Conservation (phyloP, 2,797 vertebrate species). For the Menidia menidia region DNA sequence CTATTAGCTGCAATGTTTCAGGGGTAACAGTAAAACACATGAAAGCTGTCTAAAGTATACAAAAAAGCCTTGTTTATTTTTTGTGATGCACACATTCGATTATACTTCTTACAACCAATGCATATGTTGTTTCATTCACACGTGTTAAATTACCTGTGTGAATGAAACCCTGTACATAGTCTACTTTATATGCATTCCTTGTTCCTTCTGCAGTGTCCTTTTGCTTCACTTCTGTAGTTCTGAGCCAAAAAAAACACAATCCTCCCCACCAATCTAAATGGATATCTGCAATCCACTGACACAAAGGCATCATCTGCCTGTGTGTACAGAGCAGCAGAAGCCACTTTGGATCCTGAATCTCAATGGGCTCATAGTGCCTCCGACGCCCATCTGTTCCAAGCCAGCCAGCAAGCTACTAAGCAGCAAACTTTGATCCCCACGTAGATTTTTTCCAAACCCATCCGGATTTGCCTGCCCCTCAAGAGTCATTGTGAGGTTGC, state of each 20-base stretch:
- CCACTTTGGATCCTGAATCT: constrained; percentile 86
- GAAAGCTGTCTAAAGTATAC: constrained; percentile 56
- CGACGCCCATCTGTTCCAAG: constrained; percentile 87
- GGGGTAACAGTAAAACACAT: constrained; percentile 58
- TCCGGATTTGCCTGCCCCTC: constrained; percentile 83
- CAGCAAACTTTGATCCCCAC: constrained; percentile 85
- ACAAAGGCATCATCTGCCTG: constrained; percentile 82
- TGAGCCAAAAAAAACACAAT: constrained; percentile 67
- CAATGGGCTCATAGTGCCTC: constrained; percentile 83
- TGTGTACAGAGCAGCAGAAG: constrained; percentile 83
- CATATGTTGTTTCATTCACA: constrained; percentile 46
- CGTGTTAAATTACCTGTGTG: constrained; percentile 67
- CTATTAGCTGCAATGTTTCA: constrained; percentile 59
- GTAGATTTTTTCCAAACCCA: constrained; percentile 84
- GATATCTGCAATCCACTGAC: constrained; percentile 77
- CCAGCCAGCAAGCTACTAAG: constrained; percentile 80
- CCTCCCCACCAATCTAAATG: constrained; percentile 73
- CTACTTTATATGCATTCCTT: constrained; percentile 60
- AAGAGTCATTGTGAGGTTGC: constrained; percentile 80
- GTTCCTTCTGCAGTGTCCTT: constrained; percentile 68
- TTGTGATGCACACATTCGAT: constrained; percentile 74
- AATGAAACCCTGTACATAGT: constrained; percentile 52
- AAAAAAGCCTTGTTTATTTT: constrained; percentile 66
- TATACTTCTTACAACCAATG: constrained; percentile 66
- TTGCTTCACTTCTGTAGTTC: constrained; percentile 62